A percentile compares a stretch with the other conserved stretches of the same genome.
Conservation (phyloP, 2,113 vertebrate species). For the Engraulis encrasicolus region DNA sequence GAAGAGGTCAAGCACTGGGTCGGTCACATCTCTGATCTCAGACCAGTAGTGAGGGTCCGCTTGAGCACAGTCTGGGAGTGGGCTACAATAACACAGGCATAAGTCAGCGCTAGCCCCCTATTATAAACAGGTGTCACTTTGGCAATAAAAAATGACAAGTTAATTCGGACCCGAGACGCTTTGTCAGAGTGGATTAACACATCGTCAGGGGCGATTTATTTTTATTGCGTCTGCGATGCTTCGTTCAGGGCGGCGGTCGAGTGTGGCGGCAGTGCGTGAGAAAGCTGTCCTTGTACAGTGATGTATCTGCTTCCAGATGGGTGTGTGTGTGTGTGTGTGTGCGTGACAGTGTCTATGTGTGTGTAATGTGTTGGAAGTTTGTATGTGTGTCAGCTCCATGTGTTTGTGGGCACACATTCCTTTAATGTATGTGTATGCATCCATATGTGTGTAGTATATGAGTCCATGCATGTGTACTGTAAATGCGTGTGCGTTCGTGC, state of each 20-base stretch:
- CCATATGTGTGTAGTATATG: no score
- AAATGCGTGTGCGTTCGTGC: background rate
- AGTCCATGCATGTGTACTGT: no score
- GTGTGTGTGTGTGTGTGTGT: background rate
- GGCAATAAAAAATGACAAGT: constrained; percentile 78
- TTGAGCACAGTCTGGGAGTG: constrained; percentile 41
- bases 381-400: background rate
- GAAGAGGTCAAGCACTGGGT: constrained; percentile 3
- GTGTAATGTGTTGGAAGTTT: background rate
- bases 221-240: constrained; percentile 58
- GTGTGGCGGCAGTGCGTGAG: constrained; percentile 17
- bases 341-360: background rate
- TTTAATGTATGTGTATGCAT: constrained; percentile 13
- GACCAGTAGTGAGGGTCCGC: constrained; percentile 33
- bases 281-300: constrained; percentile 52
- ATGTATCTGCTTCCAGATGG: constrained; percentile 44
- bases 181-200: constrained; percentile 78
- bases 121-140: constrained; percentile 80
- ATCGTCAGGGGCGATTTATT: constrained; percentile 72
- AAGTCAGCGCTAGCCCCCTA: constrained; percentile 71
- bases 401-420: background rate
- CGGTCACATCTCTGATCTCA: constrained; percentile 1
- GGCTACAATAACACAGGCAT: constrained; percentile 68
- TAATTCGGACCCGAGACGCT: constrained; percentile 69
- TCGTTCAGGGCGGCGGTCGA: constrained; percentile 23